phyloP scores from a whole-genome alignment of 2,888 invertebrate genomes.

The Lochmaea capreae region DNA sequence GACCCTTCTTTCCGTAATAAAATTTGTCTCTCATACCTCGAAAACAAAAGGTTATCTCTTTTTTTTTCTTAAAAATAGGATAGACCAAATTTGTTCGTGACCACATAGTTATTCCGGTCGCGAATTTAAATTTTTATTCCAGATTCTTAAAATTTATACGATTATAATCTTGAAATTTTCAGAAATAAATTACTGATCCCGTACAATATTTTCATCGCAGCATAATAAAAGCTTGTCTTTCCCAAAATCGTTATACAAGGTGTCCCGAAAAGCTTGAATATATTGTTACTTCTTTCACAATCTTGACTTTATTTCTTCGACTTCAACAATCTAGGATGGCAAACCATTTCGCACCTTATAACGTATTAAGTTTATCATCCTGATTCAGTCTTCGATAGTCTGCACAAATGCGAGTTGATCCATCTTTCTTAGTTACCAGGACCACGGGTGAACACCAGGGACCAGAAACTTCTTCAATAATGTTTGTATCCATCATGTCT shows the following conservation, averaged over 20 bases:
- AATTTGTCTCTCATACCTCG: slow-evolving; percentile 30
- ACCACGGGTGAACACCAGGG: too few species aligned
- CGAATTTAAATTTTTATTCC: slow-evolving; percentile 1
- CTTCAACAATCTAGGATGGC: too few species aligned
- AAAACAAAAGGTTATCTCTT: slow-evolving; percentile 14
- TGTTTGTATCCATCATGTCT: too few species aligned
- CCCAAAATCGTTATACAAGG: not conserved
- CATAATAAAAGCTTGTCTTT: not conserved
- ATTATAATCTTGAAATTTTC: not conserved
- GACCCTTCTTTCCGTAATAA: slow-evolving; percentile 30
- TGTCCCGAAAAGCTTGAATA: too few species aligned
- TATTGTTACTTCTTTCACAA: too few species aligned
- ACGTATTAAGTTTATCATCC: too few species aligned
- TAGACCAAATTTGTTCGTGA: slow-evolving; percentile 19
- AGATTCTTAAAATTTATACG: not conserved
- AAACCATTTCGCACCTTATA: too few species aligned
- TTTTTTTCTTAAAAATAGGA: slow-evolving; percentile 18
- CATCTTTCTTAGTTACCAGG: too few species aligned
- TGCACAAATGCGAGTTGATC: too few species aligned
- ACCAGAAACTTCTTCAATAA: too few species aligned
- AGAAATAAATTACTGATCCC: not conserved
- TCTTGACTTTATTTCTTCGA: too few species aligned
- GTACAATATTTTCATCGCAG: not conserved
- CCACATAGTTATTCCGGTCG: not conserved
- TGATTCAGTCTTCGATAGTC: too few species aligned